Percentiles rank a stretch among this genome's conserved stretches.
phyloP scores from a whole-genome alignment of 2,113 vertebrate genomes.

The Laterallus jamaicensis region DNA sequence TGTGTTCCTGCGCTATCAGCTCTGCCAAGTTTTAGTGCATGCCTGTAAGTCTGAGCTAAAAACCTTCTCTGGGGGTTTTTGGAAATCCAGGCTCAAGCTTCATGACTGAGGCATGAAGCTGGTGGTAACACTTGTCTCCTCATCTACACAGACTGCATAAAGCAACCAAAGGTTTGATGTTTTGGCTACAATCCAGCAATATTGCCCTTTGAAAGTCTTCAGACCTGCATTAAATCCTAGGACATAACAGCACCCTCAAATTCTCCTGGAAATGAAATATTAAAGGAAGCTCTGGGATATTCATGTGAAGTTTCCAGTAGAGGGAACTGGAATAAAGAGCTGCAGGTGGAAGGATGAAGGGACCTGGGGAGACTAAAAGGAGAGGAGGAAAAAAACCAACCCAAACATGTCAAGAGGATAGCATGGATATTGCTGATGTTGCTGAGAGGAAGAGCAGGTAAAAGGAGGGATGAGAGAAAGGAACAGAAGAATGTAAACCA shows the following conservation, averaged over 20 bases:
- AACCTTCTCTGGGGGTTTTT: not conserved
- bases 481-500: not conserved
- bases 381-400: not conserved
- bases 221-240: not conserved
- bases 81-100: not conserved
- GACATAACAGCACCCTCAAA: not conserved
- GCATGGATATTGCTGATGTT: not conserved
- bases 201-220: conserved; percentile 12
- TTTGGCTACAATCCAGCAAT: not conserved
- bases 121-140: not conserved
- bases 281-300: conserved; percentile 25
- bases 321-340: not conserved
- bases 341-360: not conserved
- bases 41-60: not conserved
- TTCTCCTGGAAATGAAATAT: conserved; percentile 53
- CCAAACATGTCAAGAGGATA: not conserved
- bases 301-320: not conserved
- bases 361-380: not conserved
- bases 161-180: not conserved
- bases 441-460: not conserved
- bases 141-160: not conserved
- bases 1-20: accelerated
- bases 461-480: not conserved
- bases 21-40: not conserved
- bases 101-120: not conserved